A percentile compares a stretch with the other conserved stretches of the same genome.
Evolutionary conservation across 1,140 invertebrate genomes (phyloP).

Genomic region (Zaprionus africanus): DNA sequence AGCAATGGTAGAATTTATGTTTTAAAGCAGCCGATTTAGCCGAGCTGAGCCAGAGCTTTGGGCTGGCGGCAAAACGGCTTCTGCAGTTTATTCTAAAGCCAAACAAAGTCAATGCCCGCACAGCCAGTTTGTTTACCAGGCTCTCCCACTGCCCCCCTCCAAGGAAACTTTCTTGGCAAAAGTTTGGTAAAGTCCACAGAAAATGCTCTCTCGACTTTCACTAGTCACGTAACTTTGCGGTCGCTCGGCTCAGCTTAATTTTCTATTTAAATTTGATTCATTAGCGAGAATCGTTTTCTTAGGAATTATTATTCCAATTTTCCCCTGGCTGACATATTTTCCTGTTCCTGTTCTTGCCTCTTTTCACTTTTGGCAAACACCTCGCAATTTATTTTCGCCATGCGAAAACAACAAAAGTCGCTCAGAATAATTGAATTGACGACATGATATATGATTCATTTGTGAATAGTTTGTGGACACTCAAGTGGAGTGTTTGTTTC

Average conservation of each 20-base stretch:
- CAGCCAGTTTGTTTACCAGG: constrained; percentile 11
- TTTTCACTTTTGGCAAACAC: not conserved
- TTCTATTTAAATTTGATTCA: constrained; percentile 22
- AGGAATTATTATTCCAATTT: not conserved
- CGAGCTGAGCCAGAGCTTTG: not conserved
- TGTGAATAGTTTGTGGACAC: constrained; percentile 13
- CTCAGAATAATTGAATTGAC: constrained; percentile 67
- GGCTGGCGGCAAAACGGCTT: constrained; percentile 23
- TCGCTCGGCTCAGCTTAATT: constrained; percentile 9
- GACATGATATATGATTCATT: constrained; percentile 60
- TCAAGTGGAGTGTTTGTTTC: constrained; percentile 9
- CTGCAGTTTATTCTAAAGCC: constrained; percentile 9
- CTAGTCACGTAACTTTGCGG: constrained; percentile 14
- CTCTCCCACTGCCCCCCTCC: not conserved
- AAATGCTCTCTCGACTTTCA: constrained; percentile 15
- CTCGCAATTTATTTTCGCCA: not conserved
- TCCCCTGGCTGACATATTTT: not conserved
- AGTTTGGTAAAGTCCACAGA: constrained; percentile 16
- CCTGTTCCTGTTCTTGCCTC: not conserved
- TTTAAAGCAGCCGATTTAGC: constrained; percentile 39
- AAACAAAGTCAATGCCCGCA: constrained; percentile 35
- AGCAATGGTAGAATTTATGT: constrained; percentile 13
- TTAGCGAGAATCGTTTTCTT: not conserved
- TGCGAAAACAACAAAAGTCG: constrained; percentile 49
- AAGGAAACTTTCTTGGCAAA: constrained; percentile 10